phyloP scores from a whole-genome alignment of 2,797 vertebrate species.

The Aselliscus stoliczkanus region DNA sequence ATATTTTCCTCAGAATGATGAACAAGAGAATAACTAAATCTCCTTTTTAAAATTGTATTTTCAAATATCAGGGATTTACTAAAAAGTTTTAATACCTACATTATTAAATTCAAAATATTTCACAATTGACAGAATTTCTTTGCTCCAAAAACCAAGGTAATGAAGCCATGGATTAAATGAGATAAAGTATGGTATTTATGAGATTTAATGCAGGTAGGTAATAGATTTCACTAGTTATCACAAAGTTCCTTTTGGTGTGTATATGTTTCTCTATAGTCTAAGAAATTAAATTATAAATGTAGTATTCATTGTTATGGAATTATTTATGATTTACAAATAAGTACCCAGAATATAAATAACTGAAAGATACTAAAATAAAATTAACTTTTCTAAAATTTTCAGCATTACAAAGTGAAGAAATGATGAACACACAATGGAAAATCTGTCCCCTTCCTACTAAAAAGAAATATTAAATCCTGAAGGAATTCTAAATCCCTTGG shows the following conservation, averaged over 20 bases:
- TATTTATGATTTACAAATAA: constrained; percentile 64
- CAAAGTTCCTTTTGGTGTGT: constrained; percentile 30
- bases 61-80: constrained; percentile 20
- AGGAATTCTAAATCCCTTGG: constrained; percentile 57
- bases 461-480: constrained; percentile 55
- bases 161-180: neutral
- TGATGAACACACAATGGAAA: constrained; percentile 39
- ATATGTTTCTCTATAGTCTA: constrained; percentile 53
- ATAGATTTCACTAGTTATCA: constrained; percentile 55
- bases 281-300: constrained; percentile 35
- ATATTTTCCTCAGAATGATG: constrained; percentile 53
- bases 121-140: neutral
- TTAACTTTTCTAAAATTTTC: constrained; percentile 40
- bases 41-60: constrained; percentile 30
- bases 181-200: neutral
- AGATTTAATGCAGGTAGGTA: neutral
- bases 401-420: neutral
- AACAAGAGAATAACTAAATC: constrained; percentile 3
- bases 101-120: constrained; percentile 60
- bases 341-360: constrained; percentile 41
- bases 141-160: neutral
- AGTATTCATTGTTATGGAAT: constrained; percentile 43
- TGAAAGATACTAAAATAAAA: constrained; percentile 52
- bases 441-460: constrained; percentile 12
- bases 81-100: neutral